Evolutionary conservation across 2,113 vertebrate genomes (phyloP).

Genomic region (Grammomys surdaster): DNA sequence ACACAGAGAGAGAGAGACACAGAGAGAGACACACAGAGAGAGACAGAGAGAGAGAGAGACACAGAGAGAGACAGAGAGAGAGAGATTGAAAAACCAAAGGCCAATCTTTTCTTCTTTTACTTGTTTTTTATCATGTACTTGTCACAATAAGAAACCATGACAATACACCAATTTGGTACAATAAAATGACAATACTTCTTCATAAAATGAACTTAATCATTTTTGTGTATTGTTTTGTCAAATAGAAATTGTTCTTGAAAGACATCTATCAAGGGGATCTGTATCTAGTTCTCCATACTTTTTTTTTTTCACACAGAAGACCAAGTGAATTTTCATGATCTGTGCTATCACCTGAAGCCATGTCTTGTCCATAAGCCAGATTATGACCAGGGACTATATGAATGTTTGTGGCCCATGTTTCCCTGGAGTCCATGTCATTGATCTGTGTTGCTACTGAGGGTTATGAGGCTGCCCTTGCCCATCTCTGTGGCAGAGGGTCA

Average conservation of each 20-base stretch:
- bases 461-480: not conserved
- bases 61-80: too few species aligned
- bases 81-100: not conserved
- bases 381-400: too few species aligned
- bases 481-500: not conserved
- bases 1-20: too few species aligned
- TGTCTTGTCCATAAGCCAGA: too few species aligned
- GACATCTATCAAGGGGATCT: not conserved
- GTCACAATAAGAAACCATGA: not conserved
- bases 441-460: not conserved
- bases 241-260: not conserved
- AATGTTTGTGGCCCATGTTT: too few species aligned
- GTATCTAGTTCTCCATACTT: not conserved
- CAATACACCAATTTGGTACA: not conserved
- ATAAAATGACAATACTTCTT: not conserved
- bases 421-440: not conserved
- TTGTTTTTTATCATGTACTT: not conserved
- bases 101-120: not conserved
- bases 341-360: too few species aligned
- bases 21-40: too few species aligned
- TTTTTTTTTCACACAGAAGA: too few species aligned
- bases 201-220: not conserved
- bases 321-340: too few species aligned
- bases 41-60: too few species aligned
- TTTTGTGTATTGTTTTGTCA: not conserved